Base-by-base conservation (phyloP, 2,797 vertebrate species). In the Sebastes cheni region DNA sequence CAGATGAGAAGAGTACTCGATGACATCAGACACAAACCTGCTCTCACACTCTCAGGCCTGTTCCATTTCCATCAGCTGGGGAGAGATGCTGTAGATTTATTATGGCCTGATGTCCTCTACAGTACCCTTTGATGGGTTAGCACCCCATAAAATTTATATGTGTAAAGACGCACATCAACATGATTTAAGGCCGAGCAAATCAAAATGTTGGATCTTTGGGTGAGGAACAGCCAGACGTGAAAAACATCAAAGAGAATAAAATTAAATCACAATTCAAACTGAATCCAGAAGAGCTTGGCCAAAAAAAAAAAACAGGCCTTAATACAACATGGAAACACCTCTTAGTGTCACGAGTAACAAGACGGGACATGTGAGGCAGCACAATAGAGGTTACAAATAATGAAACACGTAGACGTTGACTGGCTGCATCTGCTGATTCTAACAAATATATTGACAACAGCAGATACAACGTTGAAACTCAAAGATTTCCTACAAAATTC, bases 31-130 rank as follows among this genome's bases (percentile, higher is more conserved):
- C 36, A 52, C 65, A 56, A 52, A 75, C 14, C 77, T 52, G 62
- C 55, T 22, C 32, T 66, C 23, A 27, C n/a, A 30, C 67, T 46
- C n/a, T 67, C 54, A 39, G 42, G 34, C 59, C 46, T 50, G 61
- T 61, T 73, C 66, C 50, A 60, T 72, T 72, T 85, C 72, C 42
- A 62, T 84, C 81, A 67, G 72, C 81, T 1, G 23, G 12, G 32
- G 67, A 76, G 27, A 61, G 77, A 82, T 27, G 64, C 50, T 75
- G 16, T 27, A 76, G 36, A 87, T 86, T 72, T 82, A 54, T 65
- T 25, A 11, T 0, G 14, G 59, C 67, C 52, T 76, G 22, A 5
- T 75, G 55, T 61, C 71, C 65, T 75, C 71, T 16, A 36, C 52
- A n/a, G 72, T 59, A 32, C 65, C 54, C 22, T 79, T 56, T 81